A percentile compares a stretch with the other conserved stretches of the same genome.
Evolutionary conservation across 2,113 vertebrate genomes (phyloP).

Genomic region (Thryonomys swinderianus): DNA sequence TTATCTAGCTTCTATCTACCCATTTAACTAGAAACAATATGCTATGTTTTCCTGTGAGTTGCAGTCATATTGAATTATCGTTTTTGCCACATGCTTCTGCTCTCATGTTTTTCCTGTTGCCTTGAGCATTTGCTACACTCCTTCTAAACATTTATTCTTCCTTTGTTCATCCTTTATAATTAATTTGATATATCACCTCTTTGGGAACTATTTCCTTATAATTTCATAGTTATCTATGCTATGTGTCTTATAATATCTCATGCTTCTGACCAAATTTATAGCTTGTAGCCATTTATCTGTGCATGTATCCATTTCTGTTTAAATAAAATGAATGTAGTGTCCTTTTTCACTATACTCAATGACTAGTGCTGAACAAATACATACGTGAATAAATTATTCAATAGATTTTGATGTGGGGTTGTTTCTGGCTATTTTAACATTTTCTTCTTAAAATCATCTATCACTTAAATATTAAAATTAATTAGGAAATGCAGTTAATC

Average conservation of each 20-base stretch:
- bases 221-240: not conserved
- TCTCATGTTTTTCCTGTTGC: not conserved
- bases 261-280: not conserved
- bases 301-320: not conserved
- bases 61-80: not conserved
- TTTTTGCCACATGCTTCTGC: not conserved
- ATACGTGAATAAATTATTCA: slow-evolving; percentile 4
- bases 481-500: not conserved
- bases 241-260: not conserved
- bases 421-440: not conserved
- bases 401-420: not conserved
- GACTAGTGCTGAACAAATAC: not conserved
- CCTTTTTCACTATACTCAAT: not conserved
- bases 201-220: not conserved
- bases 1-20: not conserved
- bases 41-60: not conserved
- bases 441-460: not conserved
- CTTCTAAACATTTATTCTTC: not conserved
- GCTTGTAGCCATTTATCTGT: not conserved
- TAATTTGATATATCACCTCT: not conserved
- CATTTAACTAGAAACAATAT: not conserved
- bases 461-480: slow-evolving; percentile 25
- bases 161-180: slow-evolving; percentile 7
- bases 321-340: not conserved
- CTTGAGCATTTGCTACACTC: not conserved